Base-by-base conservation (phyloP, 2,888 invertebrate genomes). In the Lacanobia oleracea region DNA sequence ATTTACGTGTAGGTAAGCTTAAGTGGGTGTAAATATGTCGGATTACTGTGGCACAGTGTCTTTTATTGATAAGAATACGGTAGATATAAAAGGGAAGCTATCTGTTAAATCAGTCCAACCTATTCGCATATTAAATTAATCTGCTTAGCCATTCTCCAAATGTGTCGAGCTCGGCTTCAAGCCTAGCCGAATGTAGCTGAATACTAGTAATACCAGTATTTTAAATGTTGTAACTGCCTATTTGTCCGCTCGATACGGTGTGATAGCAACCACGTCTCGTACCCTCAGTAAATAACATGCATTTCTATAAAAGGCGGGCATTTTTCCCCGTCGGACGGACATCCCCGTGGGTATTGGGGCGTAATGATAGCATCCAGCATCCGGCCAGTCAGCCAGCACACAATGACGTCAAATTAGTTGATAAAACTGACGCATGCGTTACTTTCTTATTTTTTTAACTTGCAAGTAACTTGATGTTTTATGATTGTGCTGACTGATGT, bases 261-360 rank as follows among this genome's bases (percentile, higher is more conserved):
- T 85, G 53, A 76, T 43, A 57, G 12, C 48, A 23, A 27, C 68
- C 66, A 51, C 21, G 27, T n/a, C 7, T 23, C 23, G 27, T 73
- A 60, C 59, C 57, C 51, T 51, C 68, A 62, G 72, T 80, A 85
- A 85, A 88, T 81, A 85, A 70, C 77, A 81, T 84, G 88, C 81
- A 84, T 83, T 86, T 83, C 67, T 82, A 82, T 82, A 75, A 83
- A 86, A 77, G 75, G 60, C 73, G 67, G 72, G 69, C 74, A 87
- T 86, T 83, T 83, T 67, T 86, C 81, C 76, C 33, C 67, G 83
- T 75, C 77, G 53, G 70, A 48, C 56, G 63, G 72, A 67, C 66
- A 57, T 62, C 53, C 62, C 59, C 48, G 72, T 53, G 82, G 68
- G 77, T 77, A 85, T 79, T 78, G 82, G 75, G 18, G 75, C 67